Base-by-base conservation (phyloP, 1,140 invertebrate genomes). In the Brachionus rubens region DNA sequence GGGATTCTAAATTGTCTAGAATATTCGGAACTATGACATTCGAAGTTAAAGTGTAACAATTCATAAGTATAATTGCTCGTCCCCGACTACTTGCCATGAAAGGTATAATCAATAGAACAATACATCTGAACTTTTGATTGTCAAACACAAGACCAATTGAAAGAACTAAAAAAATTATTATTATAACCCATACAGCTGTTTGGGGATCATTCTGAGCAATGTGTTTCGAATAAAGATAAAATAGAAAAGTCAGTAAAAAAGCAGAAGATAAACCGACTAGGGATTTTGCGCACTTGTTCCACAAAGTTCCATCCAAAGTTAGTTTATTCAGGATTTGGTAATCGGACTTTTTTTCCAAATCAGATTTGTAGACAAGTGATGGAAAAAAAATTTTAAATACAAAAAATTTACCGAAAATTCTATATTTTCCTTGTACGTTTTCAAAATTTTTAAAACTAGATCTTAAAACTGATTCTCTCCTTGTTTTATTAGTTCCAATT, bases 311-410 rank as follows among this genome's bases (percentile, higher is more conserved):
- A 16, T 62, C 33, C n/a, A 30, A 33, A 9, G 36, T 10, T 7
- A 62, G 16, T 33, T 36, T 36, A 10, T 62, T 62, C 3, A 62
- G 19, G 7, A 62, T 16, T 21, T 62, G 21, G 1, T 36, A 62
- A 19, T 21, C 36, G 16, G 5, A 40, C 7, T 1, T n/a, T 16
- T 62, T 62, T 36, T 36, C 33, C 33, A 62, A 36, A 62, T 62
- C 56, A 16, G 28, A 16, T 62, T 62, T 36, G 33, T 62, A 62
- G 16, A 62, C 56, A 10, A 62, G 36, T 19, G 28, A 14, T 16
- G 56, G 56, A 62, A 62, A 62, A 40, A 62, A 62, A 36, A 62
- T 40, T 41, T 62, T 62, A 19, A 19, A 28, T 5, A 62, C 36
- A 7, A 62, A 4, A 62, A 14, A 62, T 62, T 62, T 62, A 10